These are phyloP conservation scores for Acheta domesticus DNA, from an alignment of 2,888 invertebrate species.

Conservation along the genomic window DNA sequence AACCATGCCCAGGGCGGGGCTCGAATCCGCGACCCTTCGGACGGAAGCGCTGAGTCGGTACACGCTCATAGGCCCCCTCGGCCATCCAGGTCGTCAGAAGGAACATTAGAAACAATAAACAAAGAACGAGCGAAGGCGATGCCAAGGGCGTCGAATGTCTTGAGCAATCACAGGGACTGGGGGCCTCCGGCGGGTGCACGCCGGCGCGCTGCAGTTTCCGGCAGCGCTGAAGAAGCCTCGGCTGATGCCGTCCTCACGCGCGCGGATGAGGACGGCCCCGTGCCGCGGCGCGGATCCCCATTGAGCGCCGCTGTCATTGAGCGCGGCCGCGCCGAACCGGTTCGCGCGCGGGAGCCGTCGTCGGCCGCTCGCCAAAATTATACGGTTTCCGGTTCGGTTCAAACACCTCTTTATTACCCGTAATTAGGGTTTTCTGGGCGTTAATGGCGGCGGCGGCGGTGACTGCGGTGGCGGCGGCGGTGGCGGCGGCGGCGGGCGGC, in stretches of 20 bases:
- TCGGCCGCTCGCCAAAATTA: background rate
- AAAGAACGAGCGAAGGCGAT: too few species aligned
- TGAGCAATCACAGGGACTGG: too few species aligned
- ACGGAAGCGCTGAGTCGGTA: too few species aligned
- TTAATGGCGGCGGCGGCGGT: background rate
- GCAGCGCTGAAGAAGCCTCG: background rate
- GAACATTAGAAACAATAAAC: too few species aligned
- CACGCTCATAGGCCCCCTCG: too few species aligned
- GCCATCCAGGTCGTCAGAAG: too few species aligned
- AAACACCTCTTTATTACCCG: slow-evolving; percentile 1
- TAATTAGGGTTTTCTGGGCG: background rate
- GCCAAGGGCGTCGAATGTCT: too few species aligned
- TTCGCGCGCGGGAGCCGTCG: background rate
- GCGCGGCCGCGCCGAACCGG: background rate
- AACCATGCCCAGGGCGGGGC: too few species aligned
- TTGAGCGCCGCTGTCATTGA: background rate
- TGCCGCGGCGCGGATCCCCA: background rate
- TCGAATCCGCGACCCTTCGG: too few species aligned
- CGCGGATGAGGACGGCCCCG: too few species aligned
- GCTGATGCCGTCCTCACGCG: background rate
- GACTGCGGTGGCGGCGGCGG: background rate
- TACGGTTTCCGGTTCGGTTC: slow-evolving; percentile 18
- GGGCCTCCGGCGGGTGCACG: too few species aligned
- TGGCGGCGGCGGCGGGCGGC: background rate
- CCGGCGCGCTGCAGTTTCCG: too few species aligned